Percentiles rank a stretch among this genome's conserved stretches.
phyloP scores from a whole-genome alignment of 2,888 invertebrate species.

The Drosophila hamatofila region DNA sequence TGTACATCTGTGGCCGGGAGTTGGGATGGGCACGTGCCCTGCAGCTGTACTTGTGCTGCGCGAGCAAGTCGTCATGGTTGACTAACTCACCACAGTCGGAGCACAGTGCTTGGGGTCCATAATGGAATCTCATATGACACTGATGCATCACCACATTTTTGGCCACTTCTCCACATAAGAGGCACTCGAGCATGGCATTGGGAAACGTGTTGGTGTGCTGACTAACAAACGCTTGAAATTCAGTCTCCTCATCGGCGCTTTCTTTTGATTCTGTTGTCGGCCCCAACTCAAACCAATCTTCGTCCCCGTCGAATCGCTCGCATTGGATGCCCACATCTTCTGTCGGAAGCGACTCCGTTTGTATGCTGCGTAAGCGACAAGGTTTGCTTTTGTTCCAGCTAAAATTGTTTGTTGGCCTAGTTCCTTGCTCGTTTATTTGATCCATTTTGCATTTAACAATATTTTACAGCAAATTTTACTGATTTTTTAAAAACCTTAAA shows the following conservation, averaged over 20 bases:
- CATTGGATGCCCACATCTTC: slow-evolving; percentile 66
- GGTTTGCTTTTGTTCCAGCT: neutral
- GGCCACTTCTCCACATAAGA: slow-evolving; percentile 72
- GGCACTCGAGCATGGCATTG: slow-evolving; percentile 71
- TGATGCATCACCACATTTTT: slow-evolving; percentile 35
- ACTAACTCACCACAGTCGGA: slow-evolving; percentile 60
- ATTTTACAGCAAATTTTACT: neutral
- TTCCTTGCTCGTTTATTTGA: neutral
- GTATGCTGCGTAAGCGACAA: slow-evolving; percentile 29
- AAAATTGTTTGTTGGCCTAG: neutral
- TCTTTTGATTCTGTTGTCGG: neutral
- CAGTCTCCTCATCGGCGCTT: neutral
- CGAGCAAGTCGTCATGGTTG: slow-evolving; percentile 38
- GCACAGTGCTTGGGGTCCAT: slow-evolving; percentile 63
- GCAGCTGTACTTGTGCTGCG: slow-evolving; percentile 56
- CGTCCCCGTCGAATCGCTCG: slow-evolving; percentile 28
- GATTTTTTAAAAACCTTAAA: neutral
- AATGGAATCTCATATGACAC: slow-evolving; percentile 68
- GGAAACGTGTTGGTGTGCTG: slow-evolving; percentile 50
- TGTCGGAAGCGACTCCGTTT: slow-evolving; percentile 16
- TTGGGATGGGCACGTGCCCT: neutral
- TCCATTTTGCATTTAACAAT: neutral
- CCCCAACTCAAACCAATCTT: neutral
- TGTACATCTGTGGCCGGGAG: slow-evolving; percentile 1
- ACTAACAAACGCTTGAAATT: slow-evolving; percentile 40